Base-by-base conservation (phyloP, 2,888 invertebrate genomes). In the Mythimna ferrago region DNA sequence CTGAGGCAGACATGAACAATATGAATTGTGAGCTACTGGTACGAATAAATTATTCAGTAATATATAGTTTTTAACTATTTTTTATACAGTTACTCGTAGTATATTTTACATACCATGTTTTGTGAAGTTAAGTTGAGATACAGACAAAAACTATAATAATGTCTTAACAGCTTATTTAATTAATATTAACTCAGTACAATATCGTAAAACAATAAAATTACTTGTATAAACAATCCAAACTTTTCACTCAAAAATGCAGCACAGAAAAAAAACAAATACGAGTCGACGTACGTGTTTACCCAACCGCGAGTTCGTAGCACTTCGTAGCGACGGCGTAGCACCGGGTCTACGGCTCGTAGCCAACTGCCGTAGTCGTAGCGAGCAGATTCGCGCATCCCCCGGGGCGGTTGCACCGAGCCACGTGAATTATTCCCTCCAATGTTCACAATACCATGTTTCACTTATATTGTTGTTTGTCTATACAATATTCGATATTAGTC, bases 321-420 rank as follows among this genome's bases (percentile, higher is more conserved):
- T 82, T 81, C 93, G 94, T 94, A 93, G 94, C 93, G 85, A 61
- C 73, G 67, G 72, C 86, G 93, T 93, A 93, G 93, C 92, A 85
- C 80, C 89, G 86, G 87, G 82, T 88, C 94, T 93, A 93, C 94
- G 93, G 81, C 87, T 86, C 93, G 94, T 94, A 94, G 94, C 91
- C 85, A 89, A 96, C 95, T 96, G 95, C 93, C 92, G 92, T 91
- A 93, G 90, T 91, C 88, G 88, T 82, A 89, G 82, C 72, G 68
- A 65, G 68, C 73, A 89, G 89, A 91, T 91, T 89, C 92, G 93
- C 92, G 91, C 90, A 91, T 90, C 91, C 89, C 90, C 91, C 82
- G 88, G 86, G 89, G 80, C 77, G 71, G 85, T 86, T 89, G 89
- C 90, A 91, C 87, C 87, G 86, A 85, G 86, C 86, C 84, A 86